Conservation (phyloP, 35 echinoderm and acorn worm genomes). For the Apostichopus californicus region DNA sequence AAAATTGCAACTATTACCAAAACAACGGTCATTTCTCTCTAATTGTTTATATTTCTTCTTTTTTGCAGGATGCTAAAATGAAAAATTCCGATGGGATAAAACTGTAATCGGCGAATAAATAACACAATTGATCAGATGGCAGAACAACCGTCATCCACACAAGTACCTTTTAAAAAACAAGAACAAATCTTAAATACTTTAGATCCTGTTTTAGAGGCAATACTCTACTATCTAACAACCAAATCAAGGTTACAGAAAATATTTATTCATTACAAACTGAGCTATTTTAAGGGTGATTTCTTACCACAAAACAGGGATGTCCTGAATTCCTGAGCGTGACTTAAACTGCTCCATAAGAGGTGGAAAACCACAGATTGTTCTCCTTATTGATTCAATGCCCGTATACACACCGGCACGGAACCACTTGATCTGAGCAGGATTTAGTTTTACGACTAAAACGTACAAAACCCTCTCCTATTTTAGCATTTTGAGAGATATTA, state of each 20-base stretch:
- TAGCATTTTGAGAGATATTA: too few species aligned
- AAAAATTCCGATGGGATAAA: too few species aligned
- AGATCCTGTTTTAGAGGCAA: background rate
- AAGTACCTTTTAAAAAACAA: too few species aligned
- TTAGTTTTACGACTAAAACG: too few species aligned
- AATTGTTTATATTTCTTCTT: too few species aligned
- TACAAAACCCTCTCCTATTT: too few species aligned
- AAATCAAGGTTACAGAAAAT: background rate
- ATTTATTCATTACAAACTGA: background rate
- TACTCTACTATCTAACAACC: background rate
- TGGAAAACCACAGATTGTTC: background rate
- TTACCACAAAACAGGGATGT: slow-evolving; percentile 24
- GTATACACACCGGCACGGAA: background rate
- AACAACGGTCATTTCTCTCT: too few species aligned
- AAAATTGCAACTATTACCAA: too few species aligned
- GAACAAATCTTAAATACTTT: background rate
- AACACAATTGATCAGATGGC: too few species aligned
- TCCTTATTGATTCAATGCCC: background rate
- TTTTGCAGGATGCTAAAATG: too few species aligned
- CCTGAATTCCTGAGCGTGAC: slow-evolving; percentile 15
- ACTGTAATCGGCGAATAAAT: too few species aligned
- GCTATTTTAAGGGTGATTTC: background rate
- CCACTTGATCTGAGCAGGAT: background rate
- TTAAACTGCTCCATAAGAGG: background rate
- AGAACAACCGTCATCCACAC: too few species aligned